Conservation (phyloP, 2,113 vertebrate species). For the Apodemus speciosus region DNA sequence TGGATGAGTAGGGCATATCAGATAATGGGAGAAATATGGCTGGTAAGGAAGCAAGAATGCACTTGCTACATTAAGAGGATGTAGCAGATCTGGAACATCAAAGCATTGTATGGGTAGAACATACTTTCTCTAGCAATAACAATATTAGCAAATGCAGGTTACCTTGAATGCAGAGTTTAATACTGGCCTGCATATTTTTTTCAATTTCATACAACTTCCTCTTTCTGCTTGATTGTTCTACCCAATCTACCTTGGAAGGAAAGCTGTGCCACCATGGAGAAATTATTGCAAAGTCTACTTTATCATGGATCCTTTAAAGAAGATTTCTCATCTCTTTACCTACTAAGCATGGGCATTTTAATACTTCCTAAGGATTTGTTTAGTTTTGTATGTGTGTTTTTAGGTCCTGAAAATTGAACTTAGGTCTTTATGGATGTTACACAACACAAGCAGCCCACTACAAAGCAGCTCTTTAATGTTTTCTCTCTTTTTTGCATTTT, state of each 20-base stretch:
- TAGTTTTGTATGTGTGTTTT: neutral
- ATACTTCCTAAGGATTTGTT: neutral
- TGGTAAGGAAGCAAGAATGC: neutral
- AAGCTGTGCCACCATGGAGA: neutral
- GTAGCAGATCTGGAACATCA: neutral
- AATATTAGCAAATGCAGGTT: constrained; percentile 40
- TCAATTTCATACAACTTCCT: neutral
- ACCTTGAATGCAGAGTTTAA: constrained; percentile 25
- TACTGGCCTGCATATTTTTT: neutral
- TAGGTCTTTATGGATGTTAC: neutral
- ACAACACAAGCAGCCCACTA: neutral
- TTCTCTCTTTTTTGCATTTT: neutral
- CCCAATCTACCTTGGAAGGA: neutral
- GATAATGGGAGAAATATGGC: neutral
- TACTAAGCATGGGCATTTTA: neutral
- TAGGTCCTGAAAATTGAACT: neutral
- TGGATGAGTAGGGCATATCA: neutral
- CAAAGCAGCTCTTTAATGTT: too few species aligned
- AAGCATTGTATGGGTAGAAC: neutral
- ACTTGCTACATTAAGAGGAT: neutral
- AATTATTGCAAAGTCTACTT: constrained; percentile 27
- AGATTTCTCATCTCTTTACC: neutral
- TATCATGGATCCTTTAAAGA: neutral
- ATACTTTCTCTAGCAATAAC: constrained; percentile 16
- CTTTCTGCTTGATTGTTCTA: constrained; percentile 2